phyloP scores from a whole-genome alignment of 2,888 invertebrate genomes.

The Erpobdella octoculata region DNA sequence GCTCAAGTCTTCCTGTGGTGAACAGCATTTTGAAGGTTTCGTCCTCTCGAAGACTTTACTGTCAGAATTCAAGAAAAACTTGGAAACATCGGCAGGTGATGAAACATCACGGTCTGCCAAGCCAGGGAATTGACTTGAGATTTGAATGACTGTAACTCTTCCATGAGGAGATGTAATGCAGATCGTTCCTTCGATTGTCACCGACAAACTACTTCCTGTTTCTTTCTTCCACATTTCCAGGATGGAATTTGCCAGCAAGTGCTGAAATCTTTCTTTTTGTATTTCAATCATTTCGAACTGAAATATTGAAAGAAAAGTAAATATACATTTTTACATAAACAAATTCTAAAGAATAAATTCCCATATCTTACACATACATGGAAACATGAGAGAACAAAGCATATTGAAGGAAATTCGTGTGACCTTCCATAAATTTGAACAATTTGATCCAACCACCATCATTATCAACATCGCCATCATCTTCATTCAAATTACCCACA shows the following conservation, averaged over 20 bases:
- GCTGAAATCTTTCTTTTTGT: conserved; percentile 37
- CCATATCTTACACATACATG: neutral
- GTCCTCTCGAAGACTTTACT: neutral
- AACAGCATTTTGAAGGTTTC: neutral
- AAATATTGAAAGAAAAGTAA: neutral
- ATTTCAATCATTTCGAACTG: conserved; percentile 37
- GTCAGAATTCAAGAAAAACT: neutral
- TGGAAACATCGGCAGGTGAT: neutral
- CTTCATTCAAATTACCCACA: neutral
- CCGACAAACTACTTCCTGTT: conserved; percentile 38
- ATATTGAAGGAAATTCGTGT: neutral
- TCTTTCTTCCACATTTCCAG: conserved; percentile 41
- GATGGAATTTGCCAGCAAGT: conserved; percentile 38
- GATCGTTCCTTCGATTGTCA: conserved; percentile 39
- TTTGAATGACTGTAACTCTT: conserved; percentile 37
- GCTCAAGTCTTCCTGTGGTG: neutral
- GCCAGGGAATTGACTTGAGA: conserved; percentile 36
- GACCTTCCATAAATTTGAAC: neutral
- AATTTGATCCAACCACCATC: neutral
- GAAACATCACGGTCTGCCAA: neutral
- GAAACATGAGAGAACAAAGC: neutral
- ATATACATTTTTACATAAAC: neutral
- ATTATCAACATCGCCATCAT: no score
- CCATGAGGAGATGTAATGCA: conserved; percentile 39
- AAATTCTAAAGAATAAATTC: neutral